Conservation (phyloP, 23 tunicate species). For the Diplosoma virens region DNA sequence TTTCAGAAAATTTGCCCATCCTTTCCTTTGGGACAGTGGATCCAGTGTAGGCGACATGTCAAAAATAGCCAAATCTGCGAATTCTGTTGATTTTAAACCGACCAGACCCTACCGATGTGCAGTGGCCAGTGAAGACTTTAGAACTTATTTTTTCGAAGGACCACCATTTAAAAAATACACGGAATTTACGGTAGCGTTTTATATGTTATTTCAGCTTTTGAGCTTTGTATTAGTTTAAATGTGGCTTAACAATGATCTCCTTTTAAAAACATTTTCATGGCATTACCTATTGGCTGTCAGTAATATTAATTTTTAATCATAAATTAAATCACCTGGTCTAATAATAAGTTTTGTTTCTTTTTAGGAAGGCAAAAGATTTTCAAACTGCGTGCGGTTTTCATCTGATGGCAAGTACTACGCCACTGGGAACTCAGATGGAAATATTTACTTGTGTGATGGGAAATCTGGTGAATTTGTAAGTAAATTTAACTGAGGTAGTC, state of each 20-base stretch:
- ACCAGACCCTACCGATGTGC: slow-evolving; percentile 66
- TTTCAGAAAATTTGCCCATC: slow-evolving; percentile 58
- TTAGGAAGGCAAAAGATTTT: slow-evolving; percentile 52
- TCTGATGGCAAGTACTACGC: slow-evolving; percentile 79
- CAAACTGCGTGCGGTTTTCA: slow-evolving; percentile 63
- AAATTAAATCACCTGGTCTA: no score
- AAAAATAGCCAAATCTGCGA: slow-evolving; percentile 19
- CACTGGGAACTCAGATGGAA: slow-evolving; percentile 56
- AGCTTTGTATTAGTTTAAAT: no score
- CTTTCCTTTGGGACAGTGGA: slow-evolving; percentile 75
- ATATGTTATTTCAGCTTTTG: no score
- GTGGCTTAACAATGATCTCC: no score
- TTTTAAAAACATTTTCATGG: no score
- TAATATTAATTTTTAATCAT: no score
- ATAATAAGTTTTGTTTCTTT: no score
- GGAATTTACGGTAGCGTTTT: background rate
- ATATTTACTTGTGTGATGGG: slow-evolving; percentile 61
- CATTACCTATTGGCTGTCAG: no score
- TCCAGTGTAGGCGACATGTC: slow-evolving; percentile 44
- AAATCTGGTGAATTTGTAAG: slow-evolving; percentile 59
- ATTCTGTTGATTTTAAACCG: slow-evolving; percentile 50
- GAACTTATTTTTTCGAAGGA: slow-evolving; percentile 50
- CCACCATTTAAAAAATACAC: slow-evolving; percentile 60
- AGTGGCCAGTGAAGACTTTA: slow-evolving; percentile 53
- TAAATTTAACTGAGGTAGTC: no score